Percentiles rank a stretch among this genome's conserved stretches.
phyloP scores from a whole-genome alignment of 2,888 invertebrate genomes.

The Oegoconia quadripuncta region DNA sequence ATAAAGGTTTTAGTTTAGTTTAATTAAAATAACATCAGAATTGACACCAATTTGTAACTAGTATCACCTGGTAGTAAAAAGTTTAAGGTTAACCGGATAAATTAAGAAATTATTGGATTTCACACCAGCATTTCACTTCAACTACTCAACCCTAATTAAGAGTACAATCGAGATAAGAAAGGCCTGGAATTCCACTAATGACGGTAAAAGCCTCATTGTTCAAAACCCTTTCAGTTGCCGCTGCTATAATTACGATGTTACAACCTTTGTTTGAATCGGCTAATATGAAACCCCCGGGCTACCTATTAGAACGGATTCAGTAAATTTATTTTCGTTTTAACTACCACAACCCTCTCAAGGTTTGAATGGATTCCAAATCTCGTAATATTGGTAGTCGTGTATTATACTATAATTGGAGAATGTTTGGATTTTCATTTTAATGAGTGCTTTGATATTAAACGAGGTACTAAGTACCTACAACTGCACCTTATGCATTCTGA shows the following conservation, averaged over 20 bases:
- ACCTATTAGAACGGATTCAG: conserved; percentile 1
- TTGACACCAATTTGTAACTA: too few relatives aligned
- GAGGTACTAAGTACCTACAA: too few relatives aligned
- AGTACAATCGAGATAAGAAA: conserved; percentile 28
- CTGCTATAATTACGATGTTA: conserved; percentile 8
- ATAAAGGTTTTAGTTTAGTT: too few relatives aligned
- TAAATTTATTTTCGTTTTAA: conserved; percentile 6
- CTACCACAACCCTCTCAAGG: too few relatives aligned
- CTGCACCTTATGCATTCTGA: too few relatives aligned
- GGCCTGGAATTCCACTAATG: conserved; percentile 32
- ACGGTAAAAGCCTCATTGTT: conserved; percentile 20
- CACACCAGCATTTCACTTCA: background rate
- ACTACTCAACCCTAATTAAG: conserved; percentile 20
- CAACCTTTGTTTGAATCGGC: conserved; percentile 5
- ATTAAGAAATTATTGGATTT: background rate
- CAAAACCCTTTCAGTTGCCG: conserved; percentile 9
- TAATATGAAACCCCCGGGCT: conserved; percentile 1
- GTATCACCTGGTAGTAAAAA: background rate
- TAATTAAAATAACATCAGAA: too few relatives aligned
- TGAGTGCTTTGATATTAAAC: too few relatives aligned
- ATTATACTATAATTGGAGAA: too few relatives aligned
- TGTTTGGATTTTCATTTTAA: too few relatives aligned
- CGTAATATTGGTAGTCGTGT: too few relatives aligned
- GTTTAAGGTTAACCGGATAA: background rate
- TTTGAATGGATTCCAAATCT: too few relatives aligned